These are phyloP conservation scores for Lytechinus variegatus DNA, from an alignment of 35 echinoderm and acorn worm species.

Conservation along the genomic window DNA sequence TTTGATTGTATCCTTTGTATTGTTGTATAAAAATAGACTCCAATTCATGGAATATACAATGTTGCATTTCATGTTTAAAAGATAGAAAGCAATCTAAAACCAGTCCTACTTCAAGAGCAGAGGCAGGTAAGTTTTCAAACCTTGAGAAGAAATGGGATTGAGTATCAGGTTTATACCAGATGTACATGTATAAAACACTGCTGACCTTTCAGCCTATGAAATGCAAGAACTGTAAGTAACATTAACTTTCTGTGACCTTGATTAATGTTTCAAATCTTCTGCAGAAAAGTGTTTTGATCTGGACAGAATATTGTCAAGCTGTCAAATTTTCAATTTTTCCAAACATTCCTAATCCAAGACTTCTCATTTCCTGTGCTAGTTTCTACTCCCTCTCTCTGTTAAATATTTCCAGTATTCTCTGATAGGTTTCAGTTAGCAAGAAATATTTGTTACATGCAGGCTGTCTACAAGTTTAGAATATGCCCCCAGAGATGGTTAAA, in stretches of 20 bases:
- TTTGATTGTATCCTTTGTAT: background rate
- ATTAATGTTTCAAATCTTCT: background rate
- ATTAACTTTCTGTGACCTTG: background rate
- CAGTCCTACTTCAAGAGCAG: background rate
- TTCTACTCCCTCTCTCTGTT: background rate
- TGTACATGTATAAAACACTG: background rate
- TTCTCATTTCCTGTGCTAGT: background rate
- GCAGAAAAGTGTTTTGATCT: background rate
- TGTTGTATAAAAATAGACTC: background rate
- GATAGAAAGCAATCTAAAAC: background rate
- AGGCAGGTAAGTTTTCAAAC: background rate
- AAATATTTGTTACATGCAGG: conserved; percentile 12
- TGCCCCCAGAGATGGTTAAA: background rate
- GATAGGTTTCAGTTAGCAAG: background rate
- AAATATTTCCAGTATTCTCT: background rate
- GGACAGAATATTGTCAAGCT: background rate
- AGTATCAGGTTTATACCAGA: background rate
- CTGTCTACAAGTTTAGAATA: background rate
- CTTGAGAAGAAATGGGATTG: background rate
- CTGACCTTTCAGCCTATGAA: background rate
- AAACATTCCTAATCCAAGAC: background rate
- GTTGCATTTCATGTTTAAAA: conserved; percentile 13
- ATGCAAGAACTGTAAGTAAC: background rate
- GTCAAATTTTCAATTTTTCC: background rate
- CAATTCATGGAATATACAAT: background rate